Evolutionary conservation across 92 coral and sea anemone species (phyloP).

Genomic region (Umimayanthus chanpuru): DNA sequence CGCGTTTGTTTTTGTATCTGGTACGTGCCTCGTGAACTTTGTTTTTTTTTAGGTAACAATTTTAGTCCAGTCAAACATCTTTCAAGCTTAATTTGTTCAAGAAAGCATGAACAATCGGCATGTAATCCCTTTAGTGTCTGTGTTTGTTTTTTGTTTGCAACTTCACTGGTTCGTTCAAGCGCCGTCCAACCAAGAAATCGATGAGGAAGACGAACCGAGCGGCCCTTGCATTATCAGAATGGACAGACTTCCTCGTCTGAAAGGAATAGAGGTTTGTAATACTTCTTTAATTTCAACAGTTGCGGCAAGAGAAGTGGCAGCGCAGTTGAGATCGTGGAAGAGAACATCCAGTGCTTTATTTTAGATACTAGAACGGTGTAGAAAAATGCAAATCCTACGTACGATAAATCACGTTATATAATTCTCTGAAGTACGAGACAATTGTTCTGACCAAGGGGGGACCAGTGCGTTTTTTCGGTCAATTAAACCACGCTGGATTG

Average conservation of each 20-base stretch:
- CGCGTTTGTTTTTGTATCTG: neutral
- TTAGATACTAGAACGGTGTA: neutral
- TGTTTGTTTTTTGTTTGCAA: neutral
- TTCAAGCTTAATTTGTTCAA: neutral
- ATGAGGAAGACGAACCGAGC: constrained; percentile 10
- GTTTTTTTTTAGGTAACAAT: neutral
- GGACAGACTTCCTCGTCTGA: constrained; percentile 68
- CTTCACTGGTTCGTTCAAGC: neutral
- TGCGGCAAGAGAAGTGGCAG: neutral
- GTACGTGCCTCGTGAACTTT: neutral
- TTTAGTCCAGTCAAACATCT: neutral
- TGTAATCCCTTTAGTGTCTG: neutral
- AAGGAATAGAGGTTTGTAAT: constrained; percentile 63
- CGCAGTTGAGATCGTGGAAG: neutral
- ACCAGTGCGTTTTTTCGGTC: too few relatives aligned
- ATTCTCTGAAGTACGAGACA: neutral
- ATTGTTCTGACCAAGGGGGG: too few relatives aligned
- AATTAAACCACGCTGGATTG: too few relatives aligned
- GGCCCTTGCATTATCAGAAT: constrained; percentile 74
- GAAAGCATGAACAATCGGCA: neutral
- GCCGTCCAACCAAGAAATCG: constrained; percentile 1
- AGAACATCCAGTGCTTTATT: neutral
- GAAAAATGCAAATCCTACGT: neutral
- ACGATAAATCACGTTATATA: neutral
- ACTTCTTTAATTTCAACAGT: neutral